phyloP scores from a whole-genome alignment of 2,888 invertebrate species.

The Tubulanus polymorphus region DNA sequence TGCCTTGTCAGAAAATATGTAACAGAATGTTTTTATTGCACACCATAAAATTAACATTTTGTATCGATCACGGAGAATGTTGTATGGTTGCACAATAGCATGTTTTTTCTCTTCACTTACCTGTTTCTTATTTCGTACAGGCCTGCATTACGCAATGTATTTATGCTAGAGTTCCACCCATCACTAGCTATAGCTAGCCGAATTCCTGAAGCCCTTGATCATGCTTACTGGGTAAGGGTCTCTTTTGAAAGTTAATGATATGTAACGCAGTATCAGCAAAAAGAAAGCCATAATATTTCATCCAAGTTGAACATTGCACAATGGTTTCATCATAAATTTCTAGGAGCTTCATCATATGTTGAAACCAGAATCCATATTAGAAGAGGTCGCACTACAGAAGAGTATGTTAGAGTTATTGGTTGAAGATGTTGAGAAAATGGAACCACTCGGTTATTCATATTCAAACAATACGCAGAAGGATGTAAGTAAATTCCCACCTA shows the following conservation, averaged over 20 bases:
- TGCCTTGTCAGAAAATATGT: too few relatives aligned
- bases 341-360: constrained; percentile 43
- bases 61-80: too few relatives aligned
- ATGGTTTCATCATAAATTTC: too few relatives aligned
- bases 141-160: constrained; percentile 46
- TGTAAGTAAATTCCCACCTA: constrained; percentile 27
- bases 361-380: constrained; percentile 35
- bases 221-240: constrained; percentile 45
- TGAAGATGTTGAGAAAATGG: constrained; percentile 40
- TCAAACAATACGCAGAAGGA: constrained; percentile 46
- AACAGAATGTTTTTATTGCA: too few relatives aligned
- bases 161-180: constrained; percentile 52
- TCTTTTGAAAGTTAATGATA: too few relatives aligned
- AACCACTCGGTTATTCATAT: constrained; percentile 35
- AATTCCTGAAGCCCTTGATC: constrained; percentile 41
- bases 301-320: too few relatives aligned
- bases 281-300: too few relatives aligned
- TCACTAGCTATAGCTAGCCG: constrained; percentile 45
- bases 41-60: too few relatives aligned
- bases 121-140: constrained; percentile 23
- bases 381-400: constrained; percentile 41
- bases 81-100: too few relatives aligned
- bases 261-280: too few relatives aligned
- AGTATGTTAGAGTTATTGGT: constrained; percentile 40
- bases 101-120: too few relatives aligned